Evolutionary conservation across 92 coral and sea anemone species (phyloP), one percentile per base, ranked within the genome.

Genomic region (Bergia puertoricense): DNA sequence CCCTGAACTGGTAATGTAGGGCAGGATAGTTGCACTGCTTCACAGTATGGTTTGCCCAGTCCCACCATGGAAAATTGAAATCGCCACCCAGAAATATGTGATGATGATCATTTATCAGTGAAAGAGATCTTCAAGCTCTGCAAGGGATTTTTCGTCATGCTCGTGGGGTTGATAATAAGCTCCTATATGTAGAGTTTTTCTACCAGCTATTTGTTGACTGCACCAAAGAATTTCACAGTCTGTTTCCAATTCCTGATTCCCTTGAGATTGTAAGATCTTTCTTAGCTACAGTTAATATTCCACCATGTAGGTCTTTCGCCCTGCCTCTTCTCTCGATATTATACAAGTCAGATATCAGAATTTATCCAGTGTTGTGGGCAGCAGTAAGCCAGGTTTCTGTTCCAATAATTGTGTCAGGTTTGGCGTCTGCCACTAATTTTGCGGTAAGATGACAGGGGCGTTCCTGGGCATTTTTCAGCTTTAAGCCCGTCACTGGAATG

Each of bases 41-140:
- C 8, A 89, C 76, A 72, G 69, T 81, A 56, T 93, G 88, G 22
- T 89, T 72, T 81, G 68, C 23, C 95, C 93, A 93, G 81, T 93
- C 93, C 96, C 96, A 93, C 6, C 93, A 91, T 30, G 92, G 95
- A 78, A 93, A 85, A 40, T 91, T 93, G 85, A 93, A 93, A 73
- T 93, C 93, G 0, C 91, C 93, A 37, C 89, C 93, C 48, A 91
- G 91, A 6, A 91, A 73, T 38, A 91, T 22, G 42, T 93, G 89
- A 44, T 93, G 93, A 62, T 81, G 30, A 0, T 79, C 44, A 1
- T 81, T 91, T 80, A 91, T 56, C 66, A 77, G 38, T 3, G 88
- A 91, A n/a, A 93, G 85, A 1, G 96, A 93, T 86, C 81, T 80
- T 89, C 93, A n/a, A 91, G 90, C 51, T 91, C 93, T 45, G 45